Conservation (phyloP, 2,888 invertebrate genomes). For the Nephrotoma guestfalica region DNA sequence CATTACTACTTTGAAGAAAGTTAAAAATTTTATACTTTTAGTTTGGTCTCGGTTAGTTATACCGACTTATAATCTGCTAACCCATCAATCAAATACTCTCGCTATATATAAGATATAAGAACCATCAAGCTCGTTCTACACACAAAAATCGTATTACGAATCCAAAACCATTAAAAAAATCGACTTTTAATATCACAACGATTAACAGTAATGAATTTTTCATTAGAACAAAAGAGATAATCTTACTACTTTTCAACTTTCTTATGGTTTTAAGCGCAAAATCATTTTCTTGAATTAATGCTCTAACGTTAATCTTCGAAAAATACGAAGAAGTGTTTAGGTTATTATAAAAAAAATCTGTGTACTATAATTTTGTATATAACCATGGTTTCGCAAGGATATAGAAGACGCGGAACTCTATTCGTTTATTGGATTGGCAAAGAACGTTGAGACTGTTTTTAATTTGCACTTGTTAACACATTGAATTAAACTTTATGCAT, state of each 20-base stretch:
- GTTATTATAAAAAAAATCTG: neutral
- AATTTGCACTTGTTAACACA: too few species aligned
- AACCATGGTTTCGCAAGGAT: too few species aligned
- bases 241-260: neutral
- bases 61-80: neutral
- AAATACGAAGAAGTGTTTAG: neutral
- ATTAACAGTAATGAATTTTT: neutral
- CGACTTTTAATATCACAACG: neutral
- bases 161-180: neutral
- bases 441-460: too few species aligned
- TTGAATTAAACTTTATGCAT: too few species aligned
- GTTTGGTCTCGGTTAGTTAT: neutral
- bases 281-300: neutral
- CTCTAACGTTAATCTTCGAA: neutral
- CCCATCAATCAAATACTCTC: neutral
- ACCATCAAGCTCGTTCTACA: neutral
- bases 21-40: neutral
- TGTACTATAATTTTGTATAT: too few species aligned
- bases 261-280: neutral
- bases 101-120: neutral
- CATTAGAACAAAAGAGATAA: neutral
- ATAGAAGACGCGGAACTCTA: too few species aligned
- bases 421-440: too few species aligned
- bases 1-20: neutral
- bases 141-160: neutral